These are phyloP conservation scores for Drosophila subpulchrella DNA, from an alignment of 1,140 invertebrate genomes.

Conservation along the genomic window DNA sequence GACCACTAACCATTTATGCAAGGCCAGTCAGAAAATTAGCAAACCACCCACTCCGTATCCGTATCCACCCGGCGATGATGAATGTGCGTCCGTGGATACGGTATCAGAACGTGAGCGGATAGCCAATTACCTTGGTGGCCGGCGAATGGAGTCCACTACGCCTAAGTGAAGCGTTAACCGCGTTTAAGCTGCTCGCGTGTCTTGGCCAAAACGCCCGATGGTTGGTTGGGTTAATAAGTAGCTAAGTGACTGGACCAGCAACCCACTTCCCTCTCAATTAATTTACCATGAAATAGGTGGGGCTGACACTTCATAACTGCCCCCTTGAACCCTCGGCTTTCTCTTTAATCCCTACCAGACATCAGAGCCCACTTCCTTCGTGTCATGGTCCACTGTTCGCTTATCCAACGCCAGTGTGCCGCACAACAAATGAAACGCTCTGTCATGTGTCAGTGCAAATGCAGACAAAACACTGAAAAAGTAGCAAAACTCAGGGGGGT, in stretches of 20 bases:
- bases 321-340: conserved; percentile 27
- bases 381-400: conserved; percentile 51
- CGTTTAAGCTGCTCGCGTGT: conserved; percentile 47
- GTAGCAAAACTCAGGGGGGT: conserved; percentile 29
- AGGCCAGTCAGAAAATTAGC: conserved; percentile 27
- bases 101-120: conserved; percentile 40
- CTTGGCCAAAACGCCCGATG: conserved; percentile 40
- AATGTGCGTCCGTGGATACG: conserved; percentile 20
- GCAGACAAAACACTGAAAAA: conserved; percentile 47
- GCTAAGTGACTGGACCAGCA: conserved; percentile 43
- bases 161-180: conserved; percentile 68
- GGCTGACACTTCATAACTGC: conserved; percentile 53
- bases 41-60: background rate
- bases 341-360: conserved; percentile 38
- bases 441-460: conserved; percentile 79
- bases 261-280: conserved; percentile 57
- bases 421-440: conserved; percentile 78
- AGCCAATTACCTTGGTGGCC: conserved; percentile 61
- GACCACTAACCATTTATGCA: conserved; percentile 35
- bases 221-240: conserved; percentile 39
- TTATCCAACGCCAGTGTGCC: conserved; percentile 18
- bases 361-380: conserved; percentile 55
- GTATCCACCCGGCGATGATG: conserved; percentile 28
- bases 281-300: conserved; percentile 28
- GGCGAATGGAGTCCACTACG: conserved; percentile 25